Evolutionary conservation across 2,113 vertebrate genomes (phyloP).

Genomic region (Anoura caudifer): DNA sequence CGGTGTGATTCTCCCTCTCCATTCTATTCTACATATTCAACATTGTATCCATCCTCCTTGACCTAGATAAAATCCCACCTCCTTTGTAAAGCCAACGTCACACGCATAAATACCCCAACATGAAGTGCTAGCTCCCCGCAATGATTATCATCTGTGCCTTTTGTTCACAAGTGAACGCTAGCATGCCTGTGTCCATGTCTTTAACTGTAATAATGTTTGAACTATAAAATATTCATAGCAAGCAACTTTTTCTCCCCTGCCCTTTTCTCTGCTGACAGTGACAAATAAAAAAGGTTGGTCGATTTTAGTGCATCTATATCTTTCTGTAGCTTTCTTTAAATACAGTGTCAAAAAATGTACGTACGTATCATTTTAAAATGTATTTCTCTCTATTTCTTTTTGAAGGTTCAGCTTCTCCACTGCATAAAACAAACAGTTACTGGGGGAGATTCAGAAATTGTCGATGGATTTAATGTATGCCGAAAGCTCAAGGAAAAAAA

Average conservation of each 20-base stretch:
- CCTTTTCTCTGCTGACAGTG: neutral
- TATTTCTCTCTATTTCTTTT: slow-evolving; percentile 31
- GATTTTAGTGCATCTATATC: neutral
- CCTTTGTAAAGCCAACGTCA: neutral
- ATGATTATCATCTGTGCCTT: neutral
- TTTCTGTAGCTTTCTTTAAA: neutral
- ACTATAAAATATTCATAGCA: neutral
- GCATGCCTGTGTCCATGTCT: neutral
- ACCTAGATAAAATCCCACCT: neutral
- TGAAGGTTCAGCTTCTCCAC: slow-evolving; percentile 94
- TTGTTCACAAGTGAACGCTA: neutral
- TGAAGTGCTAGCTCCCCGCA: neutral
- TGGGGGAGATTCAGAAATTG: slow-evolving; percentile 91
- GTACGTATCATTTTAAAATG: neutral
- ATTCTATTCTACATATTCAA: neutral
- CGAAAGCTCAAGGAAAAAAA: slow-evolving; percentile 85
- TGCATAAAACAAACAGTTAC: slow-evolving; percentile 89
- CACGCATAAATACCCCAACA: neutral
- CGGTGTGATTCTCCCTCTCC: neutral
- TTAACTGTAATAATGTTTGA: neutral
- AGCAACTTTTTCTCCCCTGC: neutral
- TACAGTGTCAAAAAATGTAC: neutral
- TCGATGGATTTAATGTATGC: slow-evolving; percentile 91
- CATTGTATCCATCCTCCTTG: neutral
- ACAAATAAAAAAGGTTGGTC: neutral